phyloP scores from a whole-genome alignment of 30 jellyfish, hydroid and myxozoan species.

The Morbakka virulenta region DNA sequence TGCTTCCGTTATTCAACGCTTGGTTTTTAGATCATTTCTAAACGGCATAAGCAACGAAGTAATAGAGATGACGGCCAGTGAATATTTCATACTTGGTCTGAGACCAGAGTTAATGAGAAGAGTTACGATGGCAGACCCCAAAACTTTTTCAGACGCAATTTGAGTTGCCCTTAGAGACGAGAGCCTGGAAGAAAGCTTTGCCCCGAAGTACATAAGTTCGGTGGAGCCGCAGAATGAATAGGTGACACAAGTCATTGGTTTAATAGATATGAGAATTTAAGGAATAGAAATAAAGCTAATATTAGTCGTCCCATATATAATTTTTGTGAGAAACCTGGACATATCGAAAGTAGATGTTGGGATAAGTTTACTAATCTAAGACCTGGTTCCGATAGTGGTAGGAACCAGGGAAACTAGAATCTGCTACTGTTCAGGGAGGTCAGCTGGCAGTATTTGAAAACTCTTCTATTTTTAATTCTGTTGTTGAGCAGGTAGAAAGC shows the following conservation, averaged over 20 bases:
- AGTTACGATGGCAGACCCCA: slow-evolving; percentile 45
- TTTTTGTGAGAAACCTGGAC: slow-evolving; percentile 41
- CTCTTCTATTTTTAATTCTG: slow-evolving; percentile 8
- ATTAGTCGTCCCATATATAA: slow-evolving; percentile 22
- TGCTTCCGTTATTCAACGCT: slow-evolving; percentile 17
- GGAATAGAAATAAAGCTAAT: neutral
- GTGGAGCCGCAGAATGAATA: slow-evolving; percentile 6
- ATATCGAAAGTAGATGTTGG: slow-evolving; percentile 24
- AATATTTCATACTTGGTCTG: slow-evolving; percentile 16
- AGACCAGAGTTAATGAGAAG: neutral
- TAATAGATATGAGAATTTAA: neutral
- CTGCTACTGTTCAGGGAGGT: slow-evolving; percentile 57
- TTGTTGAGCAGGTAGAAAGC: neutral
- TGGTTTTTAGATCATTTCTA: slow-evolving; percentile 22
- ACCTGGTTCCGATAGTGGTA: neutral
- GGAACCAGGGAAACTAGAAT: slow-evolving; percentile 36
- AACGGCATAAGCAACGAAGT: neutral
- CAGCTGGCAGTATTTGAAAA: neutral
- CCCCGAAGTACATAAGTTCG: no score
- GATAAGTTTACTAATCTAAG: slow-evolving; percentile 1
- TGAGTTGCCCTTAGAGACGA: slow-evolving; percentile 13
- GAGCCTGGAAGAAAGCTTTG: neutral
- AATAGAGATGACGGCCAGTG: slow-evolving; percentile 33
- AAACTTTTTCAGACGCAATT: slow-evolving; percentile 13
- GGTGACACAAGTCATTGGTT: slow-evolving; percentile 24